Evolutionary conservation across 2,113 vertebrate species (phyloP).

Genomic region (Petaurus breviceps): DNA sequence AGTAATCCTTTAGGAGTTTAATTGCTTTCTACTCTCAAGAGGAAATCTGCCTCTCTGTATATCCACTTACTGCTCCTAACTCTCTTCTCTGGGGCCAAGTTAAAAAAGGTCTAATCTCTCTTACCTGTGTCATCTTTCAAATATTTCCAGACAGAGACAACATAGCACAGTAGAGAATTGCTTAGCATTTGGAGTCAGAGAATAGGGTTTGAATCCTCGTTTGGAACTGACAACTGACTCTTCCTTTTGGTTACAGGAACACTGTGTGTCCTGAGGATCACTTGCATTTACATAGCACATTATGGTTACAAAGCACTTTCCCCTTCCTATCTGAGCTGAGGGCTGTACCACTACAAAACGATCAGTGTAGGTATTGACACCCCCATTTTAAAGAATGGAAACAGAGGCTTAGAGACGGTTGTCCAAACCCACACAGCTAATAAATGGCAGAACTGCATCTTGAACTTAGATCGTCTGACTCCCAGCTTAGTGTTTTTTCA

Average conservation of each 20-base stretch:
- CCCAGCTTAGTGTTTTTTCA: not conserved
- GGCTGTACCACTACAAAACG: not conserved
- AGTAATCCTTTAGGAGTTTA: not conserved
- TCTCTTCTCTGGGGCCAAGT: not conserved
- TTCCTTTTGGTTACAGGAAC: not conserved
- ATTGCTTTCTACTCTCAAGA: not conserved
- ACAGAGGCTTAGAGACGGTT: not conserved
- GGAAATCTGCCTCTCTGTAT: not conserved
- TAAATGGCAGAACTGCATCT: not conserved
- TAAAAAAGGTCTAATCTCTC: not conserved
- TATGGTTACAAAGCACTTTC: not conserved
- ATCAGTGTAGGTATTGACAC: not conserved
- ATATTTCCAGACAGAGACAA: not conserved
- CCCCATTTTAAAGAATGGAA: not conserved
- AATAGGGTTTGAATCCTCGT: not conserved
- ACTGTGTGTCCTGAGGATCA: not conserved
- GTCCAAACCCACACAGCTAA: not conserved
- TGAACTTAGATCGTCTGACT: not conserved
- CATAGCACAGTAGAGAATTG: not conserved
- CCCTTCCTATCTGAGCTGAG: not conserved
- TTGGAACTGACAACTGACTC: not conserved
- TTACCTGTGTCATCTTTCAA: not conserved
- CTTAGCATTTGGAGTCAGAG: not conserved
- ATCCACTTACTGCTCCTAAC: not conserved
- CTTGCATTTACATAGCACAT: not conserved